These are phyloP conservation scores for Stramonita haemastoma DNA, from an alignment of 2,888 invertebrate genomes.

Conservation along the genomic window DNA sequence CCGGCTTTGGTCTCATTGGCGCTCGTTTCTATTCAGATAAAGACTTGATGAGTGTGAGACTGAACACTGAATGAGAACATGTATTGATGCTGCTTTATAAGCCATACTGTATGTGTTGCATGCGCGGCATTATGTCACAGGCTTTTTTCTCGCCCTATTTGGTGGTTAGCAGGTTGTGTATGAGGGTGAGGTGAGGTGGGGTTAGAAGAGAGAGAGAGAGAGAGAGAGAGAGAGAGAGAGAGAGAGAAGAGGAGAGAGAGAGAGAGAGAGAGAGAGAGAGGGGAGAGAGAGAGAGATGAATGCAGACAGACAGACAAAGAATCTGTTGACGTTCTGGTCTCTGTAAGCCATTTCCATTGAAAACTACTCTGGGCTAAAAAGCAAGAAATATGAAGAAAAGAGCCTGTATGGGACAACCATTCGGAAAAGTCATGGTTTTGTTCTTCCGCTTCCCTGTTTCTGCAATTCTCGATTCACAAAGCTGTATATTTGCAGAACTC, in stretches of 20 bases:
- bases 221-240: background rate
- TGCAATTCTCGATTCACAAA: too few relatives aligned
- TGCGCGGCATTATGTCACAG: background rate
- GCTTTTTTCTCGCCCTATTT: background rate
- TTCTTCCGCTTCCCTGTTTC: too few relatives aligned
- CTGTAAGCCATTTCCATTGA: too few relatives aligned
- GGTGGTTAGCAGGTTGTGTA: background rate
- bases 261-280: background rate
- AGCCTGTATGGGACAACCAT: too few relatives aligned
- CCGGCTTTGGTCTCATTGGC: background rate
- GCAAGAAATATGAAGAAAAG: too few relatives aligned
- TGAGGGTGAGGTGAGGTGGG: too few relatives aligned
- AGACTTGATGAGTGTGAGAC: background rate
- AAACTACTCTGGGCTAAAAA: too few relatives aligned
- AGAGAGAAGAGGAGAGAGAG: background rate
- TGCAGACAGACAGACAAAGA: background rate
- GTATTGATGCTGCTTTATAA: background rate
- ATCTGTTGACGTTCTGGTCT: too few relatives aligned
- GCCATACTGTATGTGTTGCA: background rate
- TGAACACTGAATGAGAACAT: background rate
- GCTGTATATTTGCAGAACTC: too few relatives aligned
- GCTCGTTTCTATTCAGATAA: constrained; percentile 11
- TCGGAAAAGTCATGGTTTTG: too few relatives aligned
- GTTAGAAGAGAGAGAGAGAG: background rate
- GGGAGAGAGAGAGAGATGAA: background rate